These are phyloP conservation scores for Elysia chlorotica DNA, from an alignment of 1,140 invertebrate genomes.

Conservation along the genomic window DNA sequence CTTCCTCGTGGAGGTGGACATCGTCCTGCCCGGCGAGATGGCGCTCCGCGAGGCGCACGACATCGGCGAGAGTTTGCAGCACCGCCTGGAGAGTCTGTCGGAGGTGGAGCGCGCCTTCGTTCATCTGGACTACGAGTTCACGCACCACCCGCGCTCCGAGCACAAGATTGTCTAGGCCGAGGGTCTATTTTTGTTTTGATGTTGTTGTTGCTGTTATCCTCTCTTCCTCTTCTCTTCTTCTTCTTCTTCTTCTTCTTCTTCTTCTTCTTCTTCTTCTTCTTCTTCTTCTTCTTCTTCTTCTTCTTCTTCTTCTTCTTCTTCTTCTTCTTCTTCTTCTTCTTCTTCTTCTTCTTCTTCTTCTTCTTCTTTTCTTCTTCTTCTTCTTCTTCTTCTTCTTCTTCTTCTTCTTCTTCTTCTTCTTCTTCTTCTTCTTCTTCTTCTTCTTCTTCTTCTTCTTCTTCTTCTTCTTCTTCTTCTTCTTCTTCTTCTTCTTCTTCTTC, in stretches of 20 bases:
- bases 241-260: conserved; percentile 9
- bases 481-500: too few species aligned
- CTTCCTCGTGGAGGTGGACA: conserved; percentile 60
- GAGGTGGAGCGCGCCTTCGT: conserved; percentile 65
- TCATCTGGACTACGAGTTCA: conserved; percentile 63
- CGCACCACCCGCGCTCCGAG: conserved; percentile 50
- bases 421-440: not conserved
- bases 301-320: not conserved
- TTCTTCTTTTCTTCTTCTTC: not conserved
- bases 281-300: not conserved
- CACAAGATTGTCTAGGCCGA: conserved; percentile 49
- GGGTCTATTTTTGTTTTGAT: too few species aligned
- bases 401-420: not conserved
- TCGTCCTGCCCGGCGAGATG: conserved; percentile 60
- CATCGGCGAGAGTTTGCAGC: conserved; percentile 62
- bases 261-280: not conserved
- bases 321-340: not conserved
- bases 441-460: not conserved
- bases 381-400: not conserved
- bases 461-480: too few species aligned
- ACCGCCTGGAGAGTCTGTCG: conserved; percentile 59
- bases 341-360: not conserved
- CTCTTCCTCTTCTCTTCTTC: too few species aligned
- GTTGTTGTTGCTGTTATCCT: too few species aligned
- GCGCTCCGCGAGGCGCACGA: conserved; percentile 60